These are phyloP conservation scores for Callocephalon fimbriatum DNA, from an alignment of 2,113 vertebrate genomes.

Conservation along the genomic window DNA sequence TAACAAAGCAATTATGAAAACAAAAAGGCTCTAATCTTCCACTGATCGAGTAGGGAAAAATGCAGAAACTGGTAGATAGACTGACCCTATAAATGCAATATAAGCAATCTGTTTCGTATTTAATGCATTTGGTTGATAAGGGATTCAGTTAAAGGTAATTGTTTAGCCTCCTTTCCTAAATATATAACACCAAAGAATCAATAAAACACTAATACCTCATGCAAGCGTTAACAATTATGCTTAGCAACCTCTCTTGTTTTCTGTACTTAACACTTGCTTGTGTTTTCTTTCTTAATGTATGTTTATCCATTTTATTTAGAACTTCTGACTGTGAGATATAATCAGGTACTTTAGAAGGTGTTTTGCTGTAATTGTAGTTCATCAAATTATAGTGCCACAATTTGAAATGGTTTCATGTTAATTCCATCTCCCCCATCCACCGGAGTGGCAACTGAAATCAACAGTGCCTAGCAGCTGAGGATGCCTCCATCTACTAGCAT, in stretches of 20 bases:
- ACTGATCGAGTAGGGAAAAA: not conserved
- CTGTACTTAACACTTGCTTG: not conserved
- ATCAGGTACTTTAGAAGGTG: conserved; percentile 2
- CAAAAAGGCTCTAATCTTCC: conserved; percentile 37
- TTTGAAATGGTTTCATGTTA: not conserved
- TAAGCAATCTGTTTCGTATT: not conserved
- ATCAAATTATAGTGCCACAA: not conserved
- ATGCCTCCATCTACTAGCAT: not conserved
- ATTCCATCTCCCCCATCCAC: not conserved
- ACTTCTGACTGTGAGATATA: conserved; percentile 21
- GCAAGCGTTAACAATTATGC: not conserved
- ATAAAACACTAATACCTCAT: not conserved
- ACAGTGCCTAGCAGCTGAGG: not conserved
- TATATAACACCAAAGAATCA: not conserved
- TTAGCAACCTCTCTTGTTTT: not conserved
- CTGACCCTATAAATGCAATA: conserved; percentile 20
- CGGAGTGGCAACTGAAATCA: not conserved
- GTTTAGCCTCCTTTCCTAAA: not conserved
- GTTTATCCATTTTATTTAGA: conserved; percentile 43
- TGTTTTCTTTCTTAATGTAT: conserved; percentile 35
- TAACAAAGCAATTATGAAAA: conserved; percentile 60
- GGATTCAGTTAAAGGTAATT: not conserved
- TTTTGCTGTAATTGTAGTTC: conserved; percentile 27
- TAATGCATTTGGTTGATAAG: not conserved
- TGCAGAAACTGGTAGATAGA: not conserved